Evolutionary conservation across 2,888 invertebrate species (phyloP).

Genomic region (Branchellion lobata): DNA sequence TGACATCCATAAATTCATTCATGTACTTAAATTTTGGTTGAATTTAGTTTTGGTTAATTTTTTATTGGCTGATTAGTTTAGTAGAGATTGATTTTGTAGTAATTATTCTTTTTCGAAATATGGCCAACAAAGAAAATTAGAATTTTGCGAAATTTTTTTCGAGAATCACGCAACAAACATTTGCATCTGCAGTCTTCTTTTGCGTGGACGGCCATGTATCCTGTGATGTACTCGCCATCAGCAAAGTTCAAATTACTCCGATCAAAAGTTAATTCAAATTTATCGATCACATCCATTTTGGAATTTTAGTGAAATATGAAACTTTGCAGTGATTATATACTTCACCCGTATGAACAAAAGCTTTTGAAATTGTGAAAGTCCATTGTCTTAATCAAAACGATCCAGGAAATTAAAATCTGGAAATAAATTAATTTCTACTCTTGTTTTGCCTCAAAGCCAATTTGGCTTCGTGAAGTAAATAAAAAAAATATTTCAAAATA

Average conservation of each 20-base stretch:
- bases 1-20: background rate
- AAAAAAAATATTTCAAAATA: too few relatives aligned
- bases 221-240: constrained; percentile 40
- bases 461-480: too few relatives aligned
- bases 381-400: too few relatives aligned
- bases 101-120: background rate
- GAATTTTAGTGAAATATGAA: too few relatives aligned
- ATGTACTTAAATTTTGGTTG: background rate
- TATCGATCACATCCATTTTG: background rate
- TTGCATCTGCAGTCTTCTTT: constrained; percentile 30
- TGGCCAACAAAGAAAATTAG: background rate
- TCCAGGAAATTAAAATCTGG: too few relatives aligned
- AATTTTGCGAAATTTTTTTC: background rate
- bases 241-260: constrained; percentile 9
- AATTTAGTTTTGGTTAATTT: background rate
- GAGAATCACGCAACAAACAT: background rate
- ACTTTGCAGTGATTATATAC: too few relatives aligned
- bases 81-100: background rate
- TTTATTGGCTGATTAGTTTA: background rate
- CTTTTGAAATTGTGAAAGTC: too few relatives aligned
- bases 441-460: too few relatives aligned
- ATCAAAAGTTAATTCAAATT: constrained; percentile 37
- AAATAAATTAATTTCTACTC: too few relatives aligned
- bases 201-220: background rate
- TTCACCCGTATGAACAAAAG: too few relatives aligned